These are phyloP conservation scores for Chrysolina oricalcia DNA, from an alignment of 2,888 invertebrate species.

Conservation along the genomic window DNA sequence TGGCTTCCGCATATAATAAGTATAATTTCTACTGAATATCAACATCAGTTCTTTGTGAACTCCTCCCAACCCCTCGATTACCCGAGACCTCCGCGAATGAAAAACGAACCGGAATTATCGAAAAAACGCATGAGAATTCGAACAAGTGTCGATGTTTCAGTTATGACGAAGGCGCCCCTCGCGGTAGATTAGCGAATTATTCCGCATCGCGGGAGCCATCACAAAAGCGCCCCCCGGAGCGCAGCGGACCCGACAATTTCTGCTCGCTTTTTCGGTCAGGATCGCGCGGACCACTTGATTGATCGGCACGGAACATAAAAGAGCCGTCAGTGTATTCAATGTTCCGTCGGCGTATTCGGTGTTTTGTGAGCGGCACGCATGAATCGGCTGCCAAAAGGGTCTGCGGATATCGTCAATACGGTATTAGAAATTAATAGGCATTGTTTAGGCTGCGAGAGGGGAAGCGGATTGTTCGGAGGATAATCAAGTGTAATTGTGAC, in stretches of 20 bases:
- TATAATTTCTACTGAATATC: no score
- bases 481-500: conserved; percentile 51
- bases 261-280: neutral
- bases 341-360: conserved; percentile 63
- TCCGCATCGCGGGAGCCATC: conserved; percentile 68
- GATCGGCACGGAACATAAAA: conserved; percentile 66
- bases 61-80: no score
- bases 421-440: conserved; percentile 66
- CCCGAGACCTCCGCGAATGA: conserved; percentile 37
- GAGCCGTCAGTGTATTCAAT: conserved; percentile 67
- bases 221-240: conserved; percentile 60
- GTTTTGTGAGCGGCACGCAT: conserved; percentile 65
- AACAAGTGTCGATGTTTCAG: conserved; percentile 66
- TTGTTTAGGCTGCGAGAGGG: conserved; percentile 57
- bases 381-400: conserved; percentile 66
- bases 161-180: conserved; percentile 64
- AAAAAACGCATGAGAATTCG: conserved; percentile 66
- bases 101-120: conserved; percentile 45
- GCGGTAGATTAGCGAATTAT: conserved; percentile 70
- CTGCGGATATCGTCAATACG: conserved; percentile 63
- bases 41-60: neutral
- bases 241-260: conserved; percentile 10
- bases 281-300: conserved; percentile 62
- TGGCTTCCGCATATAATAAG: no score
- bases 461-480: conserved; percentile 43